Evolutionary conservation across 2,113 vertebrate species (phyloP).

Genomic region (Bos javanicus): DNA sequence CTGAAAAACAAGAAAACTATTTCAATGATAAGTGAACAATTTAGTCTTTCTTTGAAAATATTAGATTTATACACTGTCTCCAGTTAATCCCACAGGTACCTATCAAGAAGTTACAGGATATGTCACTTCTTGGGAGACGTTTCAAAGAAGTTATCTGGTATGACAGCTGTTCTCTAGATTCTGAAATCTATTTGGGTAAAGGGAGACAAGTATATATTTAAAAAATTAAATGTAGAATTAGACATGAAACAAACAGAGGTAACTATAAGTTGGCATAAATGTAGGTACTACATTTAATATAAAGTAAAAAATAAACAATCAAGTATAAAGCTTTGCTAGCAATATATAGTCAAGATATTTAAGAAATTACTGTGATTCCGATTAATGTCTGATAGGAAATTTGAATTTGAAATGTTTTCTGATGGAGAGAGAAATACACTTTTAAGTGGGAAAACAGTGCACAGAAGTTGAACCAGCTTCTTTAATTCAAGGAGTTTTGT

Average conservation of each 20-base stretch:
- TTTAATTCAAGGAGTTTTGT: not conserved
- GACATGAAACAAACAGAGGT: not conserved
- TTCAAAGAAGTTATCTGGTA: not conserved
- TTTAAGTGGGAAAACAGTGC: not conserved
- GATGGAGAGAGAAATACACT: not conserved
- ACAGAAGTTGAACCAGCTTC: not conserved
- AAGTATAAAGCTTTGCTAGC: not conserved
- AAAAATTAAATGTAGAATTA: not conserved
- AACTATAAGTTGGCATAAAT: not conserved
- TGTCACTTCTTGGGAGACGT: not conserved
- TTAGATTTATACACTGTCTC: not conserved
- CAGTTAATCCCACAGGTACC: not conserved
- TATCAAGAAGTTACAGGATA: not conserved
- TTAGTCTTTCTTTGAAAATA: not conserved
- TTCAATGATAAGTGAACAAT: not conserved
- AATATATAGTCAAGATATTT: not conserved
- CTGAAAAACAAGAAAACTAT: not conserved
- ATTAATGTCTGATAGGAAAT: not conserved
- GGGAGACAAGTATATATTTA: not conserved
- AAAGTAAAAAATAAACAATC: not conserved
- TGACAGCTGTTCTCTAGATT: not conserved
- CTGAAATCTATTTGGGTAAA: not conserved
- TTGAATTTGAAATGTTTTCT: not conserved
- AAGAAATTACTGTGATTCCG: not conserved
- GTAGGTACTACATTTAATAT: not conserved